Base-by-base conservation (phyloP, 2,113 vertebrate genomes). In the Erythrolamprus reginae region DNA sequence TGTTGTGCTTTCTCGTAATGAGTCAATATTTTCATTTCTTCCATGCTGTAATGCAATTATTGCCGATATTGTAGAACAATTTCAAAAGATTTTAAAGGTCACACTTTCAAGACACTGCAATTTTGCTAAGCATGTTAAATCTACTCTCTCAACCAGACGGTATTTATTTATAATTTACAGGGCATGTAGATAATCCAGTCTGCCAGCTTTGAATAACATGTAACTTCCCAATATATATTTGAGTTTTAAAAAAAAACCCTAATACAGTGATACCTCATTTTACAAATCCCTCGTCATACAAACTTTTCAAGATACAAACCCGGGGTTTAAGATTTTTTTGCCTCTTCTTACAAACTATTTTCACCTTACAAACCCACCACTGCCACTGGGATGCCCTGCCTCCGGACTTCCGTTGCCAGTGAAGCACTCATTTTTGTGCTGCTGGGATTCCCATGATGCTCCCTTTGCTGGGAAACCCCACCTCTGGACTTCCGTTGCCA, bases 11-110 rank as follows among this genome's bases (percentile, higher is more conserved):
- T 15, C 51, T 50, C n/a, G 0, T 12, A 92, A 55, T 90, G 92
- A 91, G 53, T 89, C 84, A 56, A 0, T 90, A 38, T 91, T 94
- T 83, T 91, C 38, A 42, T 82, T 89, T 88, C 90, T 90, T 13
- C 45, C 56, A 87, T 45, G 42, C 47, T 88, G 87, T 70, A 90
- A 87, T 90, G 93, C 88, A 51, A 61, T 90, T 82, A 61, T 84
- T 93, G 82, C 90, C 95, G 91, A 19, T 51, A 42, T 88, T 95
- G 58, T 0, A 5, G 84, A 92, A 89, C 92, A 95, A 93, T 92
- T 89, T 88, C 77, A 82, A 95, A 90, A 92, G 95, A 26, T 93
- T 94, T 91, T 88, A 88, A 96, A 94, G 94, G 94, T 94, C 93
- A 93, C 70, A 12, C 86, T 95, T 88, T 95, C 94, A 87, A 1